Percentiles rank a stretch among this genome's conserved stretches.
phyloP scores from a whole-genome alignment of 2,797 vertebrate species.

The Choloepus didactylus region DNA sequence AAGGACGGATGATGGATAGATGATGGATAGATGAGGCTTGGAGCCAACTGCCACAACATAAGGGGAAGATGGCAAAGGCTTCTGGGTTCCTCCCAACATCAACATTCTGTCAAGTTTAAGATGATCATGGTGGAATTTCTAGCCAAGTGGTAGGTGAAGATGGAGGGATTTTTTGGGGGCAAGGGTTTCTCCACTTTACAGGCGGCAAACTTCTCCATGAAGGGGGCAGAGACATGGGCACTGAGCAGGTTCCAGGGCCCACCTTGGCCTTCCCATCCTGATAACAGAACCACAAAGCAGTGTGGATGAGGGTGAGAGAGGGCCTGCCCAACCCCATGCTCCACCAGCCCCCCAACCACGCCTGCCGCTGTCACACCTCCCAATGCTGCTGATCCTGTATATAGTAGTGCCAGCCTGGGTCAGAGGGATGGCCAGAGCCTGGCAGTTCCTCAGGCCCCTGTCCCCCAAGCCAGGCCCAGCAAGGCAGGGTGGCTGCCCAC shows the following conservation, averaged over 20 bases:
- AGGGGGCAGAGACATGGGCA: not conserved
- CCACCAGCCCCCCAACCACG: not conserved
- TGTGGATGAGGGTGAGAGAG: not conserved
- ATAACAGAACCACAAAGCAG: not conserved
- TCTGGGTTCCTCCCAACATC: not conserved
- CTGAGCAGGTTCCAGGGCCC: not conserved
- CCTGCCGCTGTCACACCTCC: not conserved
- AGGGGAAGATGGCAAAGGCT: not conserved
- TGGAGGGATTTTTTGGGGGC: not conserved
- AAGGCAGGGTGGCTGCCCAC: not conserved
- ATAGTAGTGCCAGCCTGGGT: not conserved
- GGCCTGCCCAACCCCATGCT: not conserved
- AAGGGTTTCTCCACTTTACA: not conserved
- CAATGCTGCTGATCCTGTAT: not conserved
- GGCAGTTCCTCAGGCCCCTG: not conserved
- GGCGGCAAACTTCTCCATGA: not conserved
- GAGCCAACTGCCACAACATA: accelerated
- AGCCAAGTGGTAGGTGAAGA: not conserved
- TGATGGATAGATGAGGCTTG: not conserved
- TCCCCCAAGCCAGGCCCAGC: not conserved
- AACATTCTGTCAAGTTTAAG: not conserved
- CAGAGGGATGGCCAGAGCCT: not conserved
- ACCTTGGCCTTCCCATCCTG: not conserved
- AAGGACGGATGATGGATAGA: not conserved
- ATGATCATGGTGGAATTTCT: not conserved